Percentiles rank a stretch among this genome's conserved stretches.
Evolutionary conservation across 1,140 invertebrate species (phyloP).

Genomic region (Drosophila navojoa): DNA sequence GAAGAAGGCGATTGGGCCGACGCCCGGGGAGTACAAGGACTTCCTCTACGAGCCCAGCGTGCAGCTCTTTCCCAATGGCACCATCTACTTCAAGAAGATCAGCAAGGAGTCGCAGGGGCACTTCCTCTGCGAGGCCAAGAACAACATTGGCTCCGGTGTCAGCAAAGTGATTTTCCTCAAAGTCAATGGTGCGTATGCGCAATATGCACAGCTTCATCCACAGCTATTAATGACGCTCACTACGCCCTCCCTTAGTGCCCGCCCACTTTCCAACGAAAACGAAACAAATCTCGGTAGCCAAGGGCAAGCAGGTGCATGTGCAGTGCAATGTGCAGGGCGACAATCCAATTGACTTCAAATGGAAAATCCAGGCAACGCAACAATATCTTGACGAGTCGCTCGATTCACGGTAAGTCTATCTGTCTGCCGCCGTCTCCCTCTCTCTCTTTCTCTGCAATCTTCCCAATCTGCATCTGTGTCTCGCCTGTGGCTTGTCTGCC

Average conservation of each 20-base stretch:
- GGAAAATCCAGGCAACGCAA: slow-evolving; percentile 87
- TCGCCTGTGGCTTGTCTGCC: slow-evolving; percentile 28
- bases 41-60: slow-evolving; percentile 90
- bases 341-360: slow-evolving; percentile 93
- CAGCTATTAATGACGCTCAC: slow-evolving; percentile 13
- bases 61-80: slow-evolving; percentile 91
- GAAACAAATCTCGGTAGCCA: slow-evolving; percentile 90
- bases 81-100: slow-evolving; percentile 91
- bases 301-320: slow-evolving; percentile 90
- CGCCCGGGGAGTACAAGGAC: slow-evolving; percentile 93
- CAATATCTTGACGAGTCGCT: slow-evolving; percentile 88
- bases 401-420: slow-evolving; percentile 86
- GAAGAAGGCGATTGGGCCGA: slow-evolving; percentile 92
- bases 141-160: slow-evolving; percentile 93
- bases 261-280: slow-evolving; percentile 92
- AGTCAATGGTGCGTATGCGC: slow-evolving; percentile 90
- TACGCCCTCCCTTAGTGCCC: slow-evolving; percentile 87
- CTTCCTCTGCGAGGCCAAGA: slow-evolving; percentile 96
- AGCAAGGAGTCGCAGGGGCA: slow-evolving; percentile 94
- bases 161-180: slow-evolving; percentile 94
- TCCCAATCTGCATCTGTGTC: too few species aligned
- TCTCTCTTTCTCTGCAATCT: not conserved
- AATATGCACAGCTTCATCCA: not conserved
- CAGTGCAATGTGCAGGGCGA: slow-evolving; percentile 95
- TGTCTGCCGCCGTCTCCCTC: too few species aligned